Evolutionary conservation across 2,888 invertebrate genomes (phyloP).

Genomic region (Phoenoteleia sp.): DNA sequence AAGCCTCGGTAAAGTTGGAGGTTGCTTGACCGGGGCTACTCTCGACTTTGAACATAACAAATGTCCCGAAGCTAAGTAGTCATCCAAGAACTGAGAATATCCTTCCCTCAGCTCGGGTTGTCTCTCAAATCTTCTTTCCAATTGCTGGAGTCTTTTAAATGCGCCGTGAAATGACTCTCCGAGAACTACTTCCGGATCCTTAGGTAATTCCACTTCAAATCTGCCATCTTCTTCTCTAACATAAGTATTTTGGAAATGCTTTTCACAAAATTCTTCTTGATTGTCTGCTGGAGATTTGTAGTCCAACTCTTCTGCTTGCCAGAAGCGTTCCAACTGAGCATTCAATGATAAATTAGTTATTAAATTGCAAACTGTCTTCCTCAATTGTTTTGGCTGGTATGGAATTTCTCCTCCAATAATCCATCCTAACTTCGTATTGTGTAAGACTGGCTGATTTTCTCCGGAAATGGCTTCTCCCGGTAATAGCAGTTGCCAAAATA

Average conservation of each 20-base stretch:
- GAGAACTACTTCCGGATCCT: slow-evolving; percentile 1
- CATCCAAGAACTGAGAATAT: slow-evolving; percentile 52
- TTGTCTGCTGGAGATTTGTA: too few relatives aligned
- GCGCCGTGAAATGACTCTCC: slow-evolving; percentile 51
- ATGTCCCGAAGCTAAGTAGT: slow-evolving; percentile 49
- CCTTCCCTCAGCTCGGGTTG: slow-evolving; percentile 36
- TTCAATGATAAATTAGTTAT: too few relatives aligned
- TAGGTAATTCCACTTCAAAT: slow-evolving; percentile 52
- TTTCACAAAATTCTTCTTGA: not conserved
- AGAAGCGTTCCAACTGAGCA: too few relatives aligned
- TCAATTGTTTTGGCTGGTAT: too few relatives aligned
- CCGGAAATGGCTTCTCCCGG: too few relatives aligned
- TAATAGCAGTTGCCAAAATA: too few relatives aligned
- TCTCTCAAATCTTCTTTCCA: slow-evolving; percentile 37
- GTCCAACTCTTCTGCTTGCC: too few relatives aligned
- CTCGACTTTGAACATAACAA: slow-evolving; percentile 65
- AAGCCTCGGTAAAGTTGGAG: slow-evolving; percentile 5
- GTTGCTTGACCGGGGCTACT: slow-evolving; percentile 32
- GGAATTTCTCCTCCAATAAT: not conserved
- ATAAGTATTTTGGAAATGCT: not conserved
- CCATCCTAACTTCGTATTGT: not conserved
- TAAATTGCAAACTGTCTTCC: too few relatives aligned
- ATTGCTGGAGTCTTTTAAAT: not conserved
- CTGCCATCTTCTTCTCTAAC: slow-evolving; percentile 19
- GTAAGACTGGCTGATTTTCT: too few relatives aligned